Conservation (phyloP, 2,888 invertebrate species). For the Dorcus parallelipipedus region DNA sequence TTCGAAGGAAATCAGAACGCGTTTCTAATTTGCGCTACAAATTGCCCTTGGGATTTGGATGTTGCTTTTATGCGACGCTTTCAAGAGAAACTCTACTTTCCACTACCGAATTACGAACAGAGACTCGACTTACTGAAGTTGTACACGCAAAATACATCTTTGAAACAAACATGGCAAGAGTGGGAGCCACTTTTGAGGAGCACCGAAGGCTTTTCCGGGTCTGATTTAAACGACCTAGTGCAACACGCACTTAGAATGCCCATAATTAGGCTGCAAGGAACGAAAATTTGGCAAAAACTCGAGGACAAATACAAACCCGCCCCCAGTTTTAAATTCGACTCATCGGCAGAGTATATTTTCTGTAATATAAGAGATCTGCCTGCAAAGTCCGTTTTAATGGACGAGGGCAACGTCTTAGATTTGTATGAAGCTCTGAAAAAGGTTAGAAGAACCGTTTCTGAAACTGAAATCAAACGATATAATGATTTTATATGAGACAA, state of each 20-base stretch:
- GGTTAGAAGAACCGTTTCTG: constrained; percentile 34
- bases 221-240: constrained; percentile 53
- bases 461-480: constrained; percentile 33
- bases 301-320: constrained; percentile 35
- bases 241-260: constrained; percentile 50
- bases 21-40: constrained; percentile 56
- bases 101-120: constrained; percentile 48
- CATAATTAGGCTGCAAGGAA: constrained; percentile 49
- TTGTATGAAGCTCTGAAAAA: constrained; percentile 35
- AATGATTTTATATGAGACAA: constrained; percentile 12
- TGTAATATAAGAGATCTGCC: constrained; percentile 34
- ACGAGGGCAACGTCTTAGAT: constrained; percentile 33
- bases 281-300: constrained; percentile 42
- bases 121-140: constrained; percentile 37
- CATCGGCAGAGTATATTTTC: neutral
- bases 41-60: constrained; percentile 63
- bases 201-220: constrained; percentile 56
- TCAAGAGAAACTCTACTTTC: constrained; percentile 55
- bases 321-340: neutral
- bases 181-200: constrained; percentile 45
- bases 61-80: constrained; percentile 57
- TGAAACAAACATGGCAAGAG: constrained; percentile 31
- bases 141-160: constrained; percentile 30
- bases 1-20: constrained; percentile 36
- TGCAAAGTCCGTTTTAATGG: constrained; percentile 33